Conservation (phyloP, 2,797 vertebrate genomes). For the Streptopelia turtur region DNA sequence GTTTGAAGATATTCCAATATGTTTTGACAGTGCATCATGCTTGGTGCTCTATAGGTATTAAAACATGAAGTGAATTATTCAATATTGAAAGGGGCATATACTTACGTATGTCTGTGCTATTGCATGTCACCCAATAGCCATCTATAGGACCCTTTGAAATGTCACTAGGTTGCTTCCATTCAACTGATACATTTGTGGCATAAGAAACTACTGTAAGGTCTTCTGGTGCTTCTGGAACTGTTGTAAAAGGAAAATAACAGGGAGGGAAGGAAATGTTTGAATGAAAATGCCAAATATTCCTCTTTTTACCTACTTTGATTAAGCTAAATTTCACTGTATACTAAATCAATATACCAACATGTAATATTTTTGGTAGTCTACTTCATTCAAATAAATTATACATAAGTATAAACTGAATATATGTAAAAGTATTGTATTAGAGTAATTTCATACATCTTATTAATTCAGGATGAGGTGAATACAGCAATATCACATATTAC, state of each 20-base stretch:
- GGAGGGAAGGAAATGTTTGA: not conserved
- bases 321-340: not conserved
- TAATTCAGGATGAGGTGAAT: not conserved
- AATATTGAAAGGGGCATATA: not conserved
- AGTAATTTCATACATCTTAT: not conserved
- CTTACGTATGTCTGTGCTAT: fast-evolving
- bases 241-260: not conserved
- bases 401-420: not conserved
- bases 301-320: not conserved
- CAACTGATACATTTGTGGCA: fast-evolving
- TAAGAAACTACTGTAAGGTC: fast-evolving
- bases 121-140: fast-evolving
- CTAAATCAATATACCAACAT: not conserved
- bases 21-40: not conserved
- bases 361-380: not conserved
- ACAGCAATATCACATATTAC: not conserved
- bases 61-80: not conserved
- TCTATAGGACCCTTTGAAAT: fast-evolving
- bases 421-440: not conserved
- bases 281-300: not conserved
- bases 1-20: not conserved
- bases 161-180: fast-evolving
- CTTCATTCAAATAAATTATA: not conserved
- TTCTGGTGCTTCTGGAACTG: not conserved
- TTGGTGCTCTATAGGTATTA: not conserved